These are phyloP conservation scores for Drosophila fulvimacula DNA, from an alignment of 2,888 invertebrate species.

Conservation along the genomic window DNA sequence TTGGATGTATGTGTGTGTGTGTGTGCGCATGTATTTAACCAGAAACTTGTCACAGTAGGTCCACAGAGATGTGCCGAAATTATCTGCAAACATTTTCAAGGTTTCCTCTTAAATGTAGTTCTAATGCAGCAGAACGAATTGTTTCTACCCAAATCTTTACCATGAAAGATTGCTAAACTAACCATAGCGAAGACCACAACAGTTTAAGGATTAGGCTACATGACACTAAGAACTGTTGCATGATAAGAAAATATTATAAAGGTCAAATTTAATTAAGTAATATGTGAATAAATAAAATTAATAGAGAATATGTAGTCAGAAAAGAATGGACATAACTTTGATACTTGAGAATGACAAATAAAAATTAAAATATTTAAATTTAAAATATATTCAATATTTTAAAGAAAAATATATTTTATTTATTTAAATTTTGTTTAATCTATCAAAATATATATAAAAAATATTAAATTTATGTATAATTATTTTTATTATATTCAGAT, in stretches of 20 bases:
- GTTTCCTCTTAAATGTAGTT: slow-evolving; percentile 1
- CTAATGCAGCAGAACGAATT: slow-evolving; percentile 7
- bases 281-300: no score
- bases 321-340: no score
- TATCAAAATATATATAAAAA: no score
- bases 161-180: background rate
- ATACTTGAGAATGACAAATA: no score
- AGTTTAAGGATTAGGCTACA: background rate
- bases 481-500: no score
- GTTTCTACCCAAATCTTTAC: slow-evolving; percentile 5
- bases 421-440: no score
- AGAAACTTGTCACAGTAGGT: background rate
- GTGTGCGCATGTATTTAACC: background rate
- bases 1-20: background rate
- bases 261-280: no score
- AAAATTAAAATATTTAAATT: no score
- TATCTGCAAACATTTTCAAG: slow-evolving; percentile 7
- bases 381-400: no score
- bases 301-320: no score
- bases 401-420: no score
- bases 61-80: background rate
- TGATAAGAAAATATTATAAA: background rate
- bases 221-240: background rate
- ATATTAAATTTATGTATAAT: no score
- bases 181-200: slow-evolving; percentile 9